Conservation (phyloP, 1,140 invertebrate species). For the Nephotettix cincticeps region DNA sequence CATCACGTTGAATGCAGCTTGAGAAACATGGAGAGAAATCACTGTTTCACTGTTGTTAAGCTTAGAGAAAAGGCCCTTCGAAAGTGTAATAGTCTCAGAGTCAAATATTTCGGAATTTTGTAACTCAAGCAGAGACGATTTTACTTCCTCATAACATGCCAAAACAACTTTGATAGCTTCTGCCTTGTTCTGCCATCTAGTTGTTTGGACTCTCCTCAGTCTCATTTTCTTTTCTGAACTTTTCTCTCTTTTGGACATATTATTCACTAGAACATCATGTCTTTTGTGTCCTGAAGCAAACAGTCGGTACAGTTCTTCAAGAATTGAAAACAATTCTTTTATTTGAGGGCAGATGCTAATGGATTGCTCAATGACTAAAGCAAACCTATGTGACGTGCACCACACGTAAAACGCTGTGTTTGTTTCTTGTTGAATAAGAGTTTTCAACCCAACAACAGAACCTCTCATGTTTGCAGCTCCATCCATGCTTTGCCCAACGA, state of each 20-base stretch:
- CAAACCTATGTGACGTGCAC: too few relatives aligned
- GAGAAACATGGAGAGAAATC: conserved; percentile 1
- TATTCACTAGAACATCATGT: not conserved
- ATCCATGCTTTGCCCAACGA: too few relatives aligned
- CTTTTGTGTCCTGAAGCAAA: not conserved
- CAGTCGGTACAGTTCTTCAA: not conserved
- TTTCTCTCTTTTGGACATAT: not conserved
- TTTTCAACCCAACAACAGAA: too few relatives aligned
- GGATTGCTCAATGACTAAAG: not conserved
- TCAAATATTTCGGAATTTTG: not conserved
- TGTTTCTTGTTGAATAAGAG: too few relatives aligned
- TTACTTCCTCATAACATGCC: not conserved
- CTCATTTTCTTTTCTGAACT: not conserved
- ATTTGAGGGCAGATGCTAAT: not conserved
- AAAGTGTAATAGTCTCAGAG: not conserved
- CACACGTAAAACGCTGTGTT: too few relatives aligned
- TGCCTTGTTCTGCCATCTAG: not conserved
- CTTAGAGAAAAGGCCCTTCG: not conserved
- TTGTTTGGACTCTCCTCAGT: conserved; percentile 3
- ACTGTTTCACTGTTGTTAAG: not conserved
- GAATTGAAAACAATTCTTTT: not conserved
- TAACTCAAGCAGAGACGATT: not conserved
- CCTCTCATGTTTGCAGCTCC: too few relatives aligned
- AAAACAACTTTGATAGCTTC: not conserved
- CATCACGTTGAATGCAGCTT: not conserved